Base-by-base conservation (phyloP, 2,113 vertebrate genomes). In the Alethe diademata region DNA sequence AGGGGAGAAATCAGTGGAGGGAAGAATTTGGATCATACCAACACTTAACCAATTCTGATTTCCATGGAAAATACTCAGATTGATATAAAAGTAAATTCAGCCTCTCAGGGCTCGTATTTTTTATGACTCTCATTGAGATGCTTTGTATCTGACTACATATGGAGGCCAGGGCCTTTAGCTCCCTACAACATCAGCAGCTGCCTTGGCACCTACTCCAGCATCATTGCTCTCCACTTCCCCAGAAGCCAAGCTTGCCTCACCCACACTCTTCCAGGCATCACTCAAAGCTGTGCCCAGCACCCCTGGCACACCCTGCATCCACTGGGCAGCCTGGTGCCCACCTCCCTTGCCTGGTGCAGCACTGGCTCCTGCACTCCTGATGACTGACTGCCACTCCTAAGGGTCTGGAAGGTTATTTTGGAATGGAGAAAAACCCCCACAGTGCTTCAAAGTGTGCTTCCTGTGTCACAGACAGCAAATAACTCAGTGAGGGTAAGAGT, bases 301-400 rank as follows among this genome's bases (percentile, higher is more conserved):
- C 23, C 25, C 42, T 4, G 5, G 12, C 3, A 10, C 36, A 50
- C 2, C 17, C 24, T 10, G 35, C 6, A 11, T 14, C 18, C 5
- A 1, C 14, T 7, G 45, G 50, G 20, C 23, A 54, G 12, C 19
- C 45, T n/a, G 36, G 31, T 11, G 13, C 6, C 28, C 3, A 2
- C 1, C 19, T 69, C 22, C 48, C n/a, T 31, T 3, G 1, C 12
- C 38, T 3, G 1, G 7, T 5, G 5, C 23, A 6, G 12, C 26
- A 35, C 31, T 1, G 1, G 4, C 28, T 42, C 64, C 36, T 20
- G 16, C 48, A n/a, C 8, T 1, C 57, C 26, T 18, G 5, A 19
- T 29, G 36, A 11, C 22, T 28, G n/a, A 43, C 2, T 54, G 31
- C 23, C 10, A 14, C 25, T 73, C 28, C 62, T 33, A 35, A 12